A percentile compares a stretch with the other conserved stretches of the same genome.
These are phyloP conservation scores for Anguilla pacifica DNA, from an alignment of 2,797 vertebrate genomes.

Conservation along the genomic window DNA sequence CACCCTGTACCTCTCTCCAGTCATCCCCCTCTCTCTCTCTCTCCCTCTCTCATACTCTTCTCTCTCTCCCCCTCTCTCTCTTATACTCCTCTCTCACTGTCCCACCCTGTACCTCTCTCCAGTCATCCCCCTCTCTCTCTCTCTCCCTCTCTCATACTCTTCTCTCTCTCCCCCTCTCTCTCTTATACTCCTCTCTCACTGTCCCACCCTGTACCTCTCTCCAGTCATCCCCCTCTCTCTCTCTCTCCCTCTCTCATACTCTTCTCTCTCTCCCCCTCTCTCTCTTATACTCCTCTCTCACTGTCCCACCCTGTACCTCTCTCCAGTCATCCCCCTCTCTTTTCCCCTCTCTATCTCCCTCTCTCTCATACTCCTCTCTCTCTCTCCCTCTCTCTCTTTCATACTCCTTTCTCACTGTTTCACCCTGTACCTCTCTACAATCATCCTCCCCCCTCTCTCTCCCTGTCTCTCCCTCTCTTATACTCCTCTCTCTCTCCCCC, in stretches of 20 bases:
- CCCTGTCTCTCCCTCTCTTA: neutral
- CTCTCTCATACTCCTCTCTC: slow-evolving; percentile 34
- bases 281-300: too few species aligned
- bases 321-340: too few species aligned
- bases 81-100: neutral
- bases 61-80: neutral
- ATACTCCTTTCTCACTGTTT: too few species aligned
- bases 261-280: too few species aligned
- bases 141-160: too few species aligned
- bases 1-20: slow-evolving; percentile 19
- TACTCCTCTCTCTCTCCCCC: too few species aligned
- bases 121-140: slow-evolving; percentile 26
- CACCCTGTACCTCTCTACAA: neutral
- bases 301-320: too few species aligned
- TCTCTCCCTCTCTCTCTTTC: neutral
- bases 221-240: too few species aligned
- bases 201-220: too few species aligned
- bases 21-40: slow-evolving; percentile 26
- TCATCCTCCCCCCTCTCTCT: slow-evolving; percentile 15
- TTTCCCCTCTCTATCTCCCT: neutral
- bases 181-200: too few species aligned
- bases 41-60: neutral
- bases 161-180: too few species aligned
- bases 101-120: slow-evolving; percentile 7
- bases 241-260: too few species aligned